Evolutionary conservation across 2,113 vertebrate species (phyloP).

Genomic region (Toxotes jaculatrix): DNA sequence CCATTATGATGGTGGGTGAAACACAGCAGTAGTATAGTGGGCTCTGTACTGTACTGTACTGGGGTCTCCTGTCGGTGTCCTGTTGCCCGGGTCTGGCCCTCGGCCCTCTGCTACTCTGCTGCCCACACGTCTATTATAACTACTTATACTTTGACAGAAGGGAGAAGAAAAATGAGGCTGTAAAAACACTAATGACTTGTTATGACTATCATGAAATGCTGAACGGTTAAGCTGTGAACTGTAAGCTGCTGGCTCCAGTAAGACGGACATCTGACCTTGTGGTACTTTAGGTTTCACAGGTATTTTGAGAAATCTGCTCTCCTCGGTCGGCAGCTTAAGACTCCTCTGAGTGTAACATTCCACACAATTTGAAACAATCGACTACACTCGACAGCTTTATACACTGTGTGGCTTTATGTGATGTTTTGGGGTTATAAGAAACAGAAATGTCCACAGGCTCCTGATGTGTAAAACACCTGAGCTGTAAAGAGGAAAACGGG

Average conservation of each 20-base stretch:
- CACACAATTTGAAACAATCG: slow-evolving; percentile 25
- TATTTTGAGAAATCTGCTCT: slow-evolving; percentile 17
- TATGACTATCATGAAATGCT: slow-evolving; percentile 13
- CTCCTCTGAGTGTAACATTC: slow-evolving; percentile 38
- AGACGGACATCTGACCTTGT: slow-evolving; percentile 16
- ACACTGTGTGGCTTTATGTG: slow-evolving; percentile 5
- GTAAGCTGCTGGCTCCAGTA: slow-evolving; percentile 2
- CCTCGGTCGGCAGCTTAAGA: slow-evolving; percentile 14
- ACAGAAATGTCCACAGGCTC: not conserved
- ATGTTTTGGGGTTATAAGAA: slow-evolving; percentile 1
- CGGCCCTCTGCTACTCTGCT: not conserved
- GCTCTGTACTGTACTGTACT: slow-evolving; percentile 23
- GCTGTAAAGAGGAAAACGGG: slow-evolving; percentile 20
- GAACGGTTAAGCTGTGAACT: not conserved
- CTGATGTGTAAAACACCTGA: slow-evolving; percentile 66
- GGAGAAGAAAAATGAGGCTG: slow-evolving; percentile 39
- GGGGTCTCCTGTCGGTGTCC: slow-evolving; percentile 46
- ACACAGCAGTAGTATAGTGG: slow-evolving; percentile 22
- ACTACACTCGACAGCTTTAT: not conserved
- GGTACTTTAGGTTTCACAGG: slow-evolving; percentile 25
- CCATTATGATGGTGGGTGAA: slow-evolving; percentile 38
- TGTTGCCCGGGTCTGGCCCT: slow-evolving; percentile 30
- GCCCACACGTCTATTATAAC: slow-evolving; percentile 45
- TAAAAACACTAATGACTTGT: slow-evolving; percentile 34
- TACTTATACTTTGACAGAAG: slow-evolving; percentile 6